Conservation (phyloP, 2,797 vertebrate species). For the Orientallactaga sibirica region DNA sequence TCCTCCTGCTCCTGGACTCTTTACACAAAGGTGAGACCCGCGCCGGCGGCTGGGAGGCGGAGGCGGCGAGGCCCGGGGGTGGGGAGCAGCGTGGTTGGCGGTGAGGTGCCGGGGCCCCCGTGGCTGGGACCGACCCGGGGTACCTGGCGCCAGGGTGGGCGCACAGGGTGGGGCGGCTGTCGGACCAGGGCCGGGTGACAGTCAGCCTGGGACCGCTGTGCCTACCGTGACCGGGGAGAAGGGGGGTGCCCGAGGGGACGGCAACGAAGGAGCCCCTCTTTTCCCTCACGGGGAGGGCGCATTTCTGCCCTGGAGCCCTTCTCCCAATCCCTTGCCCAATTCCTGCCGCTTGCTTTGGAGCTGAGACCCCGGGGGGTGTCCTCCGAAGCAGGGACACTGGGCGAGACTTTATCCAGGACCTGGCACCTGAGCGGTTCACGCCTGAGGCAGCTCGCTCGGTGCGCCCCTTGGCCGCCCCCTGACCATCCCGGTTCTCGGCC, state of each 20-base stretch:
- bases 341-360: conserved; percentile 11
- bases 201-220: conserved; percentile 42
- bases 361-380: conserved; percentile 62
- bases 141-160: not conserved
- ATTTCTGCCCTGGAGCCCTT: conserved; percentile 63
- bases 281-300: not conserved
- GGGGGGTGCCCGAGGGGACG: conserved; percentile 56
- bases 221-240: conserved; percentile 45
- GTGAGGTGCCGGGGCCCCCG: conserved; percentile 25
- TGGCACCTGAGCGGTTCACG: conserved; percentile 26
- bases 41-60: not conserved
- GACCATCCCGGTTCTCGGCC: not conserved
- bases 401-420: conserved; percentile 33
- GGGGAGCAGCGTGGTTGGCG: conserved; percentile 5
- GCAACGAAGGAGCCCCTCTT: not conserved
- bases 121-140: not conserved
- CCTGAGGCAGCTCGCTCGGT: not conserved
- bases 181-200: conserved; percentile 6
- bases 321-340: conserved; percentile 58
- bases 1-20: conserved; percentile 98
- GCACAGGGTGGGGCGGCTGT: conserved; percentile 17
- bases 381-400: conserved; percentile 3
- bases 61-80: conserved; percentile 2
- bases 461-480: conserved; percentile 45
- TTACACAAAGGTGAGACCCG: conserved; percentile 95